phyloP scores from a whole-genome alignment of 2,888 invertebrate genomes.

The Euplagia quadripunctaria region DNA sequence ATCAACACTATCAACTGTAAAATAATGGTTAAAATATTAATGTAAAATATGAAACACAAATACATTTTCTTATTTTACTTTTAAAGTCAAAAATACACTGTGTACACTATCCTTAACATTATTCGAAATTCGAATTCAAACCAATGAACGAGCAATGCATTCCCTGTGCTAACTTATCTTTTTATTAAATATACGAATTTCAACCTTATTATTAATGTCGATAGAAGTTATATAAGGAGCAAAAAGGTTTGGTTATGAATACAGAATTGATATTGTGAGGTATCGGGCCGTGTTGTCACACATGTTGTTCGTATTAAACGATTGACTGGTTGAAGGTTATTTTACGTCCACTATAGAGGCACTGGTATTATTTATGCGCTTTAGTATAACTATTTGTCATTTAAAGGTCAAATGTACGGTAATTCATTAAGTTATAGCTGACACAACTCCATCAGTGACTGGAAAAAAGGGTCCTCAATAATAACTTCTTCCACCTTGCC shows the following conservation, averaged over 20 bases:
- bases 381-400: background rate
- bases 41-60: no score
- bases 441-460: no score
- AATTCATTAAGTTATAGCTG: no score
- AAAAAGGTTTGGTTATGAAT: constrained; percentile 45
- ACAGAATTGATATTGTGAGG: constrained; percentile 62
- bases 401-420: no score
- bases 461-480: no score
- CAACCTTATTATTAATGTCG: constrained; percentile 5
- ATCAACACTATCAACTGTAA: no score
- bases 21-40: no score
- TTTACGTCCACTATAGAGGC: constrained; percentile 8
- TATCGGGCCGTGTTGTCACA: constrained; percentile 66
- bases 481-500: no score
- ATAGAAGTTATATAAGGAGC: constrained; percentile 23
- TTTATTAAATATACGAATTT: constrained; percentile 11
- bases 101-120: constrained; percentile 49
- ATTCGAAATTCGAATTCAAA: constrained; percentile 63
- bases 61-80: no score
- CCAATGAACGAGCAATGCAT: constrained; percentile 65
- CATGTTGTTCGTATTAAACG: constrained; percentile 58
- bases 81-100: constrained; percentile 3
- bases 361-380: background rate
- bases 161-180: constrained; percentile 33
- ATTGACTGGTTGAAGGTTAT: constrained; percentile 45